Base-by-base conservation (phyloP, 1,140 invertebrate genomes). In the Calliphora vicina region DNA sequence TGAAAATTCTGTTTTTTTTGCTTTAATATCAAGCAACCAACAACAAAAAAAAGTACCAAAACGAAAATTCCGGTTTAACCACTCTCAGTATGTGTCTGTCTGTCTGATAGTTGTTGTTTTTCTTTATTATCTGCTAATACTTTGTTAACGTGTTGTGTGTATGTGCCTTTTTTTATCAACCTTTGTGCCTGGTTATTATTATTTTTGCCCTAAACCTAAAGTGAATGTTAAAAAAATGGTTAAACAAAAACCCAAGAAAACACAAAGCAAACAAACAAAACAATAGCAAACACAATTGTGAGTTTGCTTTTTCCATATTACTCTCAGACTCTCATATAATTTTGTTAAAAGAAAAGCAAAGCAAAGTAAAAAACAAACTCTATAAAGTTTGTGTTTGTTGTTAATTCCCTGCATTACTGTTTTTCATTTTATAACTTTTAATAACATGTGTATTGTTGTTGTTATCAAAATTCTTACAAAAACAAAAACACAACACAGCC, bases 1-100 rank as follows among this genome's bases (percentile, higher is more conserved):
- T 43, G n/a, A 78, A 27, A 43, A 43, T 78, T 78, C 35, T 20
- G 23, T 23, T 45, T 45, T 25, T 78, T 67, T 78, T 76, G 29
- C 27, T 78, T 42, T 78, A 43, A 43, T 45, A 42, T n/a, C 13
- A 73, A 73, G 8, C 45, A 57, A 76, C 27, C 27, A 76, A 76
- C 29, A 76, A 42, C 27, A 76, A 76, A 15, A 35, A 27, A 57
- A 57, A 9, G 61, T 67, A 67, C 45, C 72, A 74, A 45, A 35
- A 78, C 42, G 13, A 78, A 78, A 78, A 78, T 78, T 78, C 74
- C 74, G 74, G 74, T 78, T 78, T 78, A 78, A 78, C 74, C 74
- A 78, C 74, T 78, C 74, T 45, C 35, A 25, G 73, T 17, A n/a
- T 57, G 35, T 57, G 50, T n/a, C 50, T 57, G 50, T 57, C 50